These are phyloP conservation scores for Rotaria macrura DNA, from an alignment of 2,888 invertebrate species.

Conservation along the genomic window DNA sequence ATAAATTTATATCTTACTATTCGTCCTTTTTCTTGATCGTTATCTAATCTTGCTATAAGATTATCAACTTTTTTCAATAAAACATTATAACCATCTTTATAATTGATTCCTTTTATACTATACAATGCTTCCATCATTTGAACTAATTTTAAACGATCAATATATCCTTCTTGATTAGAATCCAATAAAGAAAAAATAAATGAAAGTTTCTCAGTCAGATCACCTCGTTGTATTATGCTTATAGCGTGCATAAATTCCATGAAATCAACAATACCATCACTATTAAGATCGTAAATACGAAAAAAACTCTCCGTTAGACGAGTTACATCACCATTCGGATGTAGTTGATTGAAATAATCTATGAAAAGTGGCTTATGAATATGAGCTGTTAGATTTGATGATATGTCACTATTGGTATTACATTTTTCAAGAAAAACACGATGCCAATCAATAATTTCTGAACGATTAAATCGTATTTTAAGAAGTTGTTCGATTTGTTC, in stretches of 20 bases:
- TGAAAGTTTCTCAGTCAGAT: not conserved
- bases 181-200: not conserved
- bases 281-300: not conserved
- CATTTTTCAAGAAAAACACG: not conserved
- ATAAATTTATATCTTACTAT: not conserved
- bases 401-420: not conserved
- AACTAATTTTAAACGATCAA: conserved; percentile 12
- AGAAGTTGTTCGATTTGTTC: not conserved
- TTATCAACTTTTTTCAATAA: not conserved
- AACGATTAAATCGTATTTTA: not conserved
- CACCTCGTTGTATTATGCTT: not conserved
- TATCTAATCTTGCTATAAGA: not conserved
- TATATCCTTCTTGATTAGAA: not conserved
- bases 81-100: not conserved
- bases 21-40: not conserved
- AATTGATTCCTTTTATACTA: not conserved
- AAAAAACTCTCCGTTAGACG: not conserved
- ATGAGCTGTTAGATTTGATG: not conserved
- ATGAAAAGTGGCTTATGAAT: not conserved
- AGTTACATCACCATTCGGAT: not conserved
- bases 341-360: conserved; percentile 4
- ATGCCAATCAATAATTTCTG: not conserved
- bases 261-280: not conserved
- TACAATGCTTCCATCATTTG: not conserved
- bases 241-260: conserved; percentile 14